These are phyloP conservation scores for Pyrocoelia pectoralis DNA, from an alignment of 2,888 invertebrate species.

Conservation along the genomic window DNA sequence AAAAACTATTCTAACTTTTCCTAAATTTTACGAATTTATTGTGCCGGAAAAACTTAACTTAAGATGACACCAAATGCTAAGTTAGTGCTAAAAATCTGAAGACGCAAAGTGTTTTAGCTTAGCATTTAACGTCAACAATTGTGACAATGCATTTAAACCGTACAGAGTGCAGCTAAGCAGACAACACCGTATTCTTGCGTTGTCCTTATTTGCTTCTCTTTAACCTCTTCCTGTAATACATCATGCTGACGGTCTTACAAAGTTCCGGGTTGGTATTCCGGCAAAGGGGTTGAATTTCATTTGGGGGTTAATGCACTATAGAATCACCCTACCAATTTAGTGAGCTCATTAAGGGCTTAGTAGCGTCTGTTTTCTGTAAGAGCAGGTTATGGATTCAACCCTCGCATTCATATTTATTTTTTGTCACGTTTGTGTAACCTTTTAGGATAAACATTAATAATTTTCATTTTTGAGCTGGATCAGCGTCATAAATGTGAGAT, in stretches of 20 bases:
- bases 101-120: no score
- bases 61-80: no score
- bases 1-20: no score
- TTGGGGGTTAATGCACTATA: constrained; percentile 30
- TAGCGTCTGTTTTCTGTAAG: constrained; percentile 28
- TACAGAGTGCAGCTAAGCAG: constrained; percentile 22
- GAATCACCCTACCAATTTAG: constrained; percentile 32
- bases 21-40: no score
- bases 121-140: constrained; percentile 1
- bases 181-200: constrained; percentile 28
- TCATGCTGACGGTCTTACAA: constrained; percentile 22
- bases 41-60: no score
- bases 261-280: constrained; percentile 31
- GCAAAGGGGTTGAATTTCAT: constrained; percentile 17
- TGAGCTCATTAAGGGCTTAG: constrained; percentile 34
- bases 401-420: constrained; percentile 30
- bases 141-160: constrained; percentile 8
- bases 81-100: no score
- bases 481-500: neutral
- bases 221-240: constrained; percentile 32
- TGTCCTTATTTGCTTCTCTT: constrained; percentile 28
- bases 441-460: neutral
- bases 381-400: constrained; percentile 25
- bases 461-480: constrained; percentile 1
- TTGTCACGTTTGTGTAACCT: constrained; percentile 5